These are phyloP conservation scores for Labeo rohita DNA, from an alignment of 2,113 vertebrate genomes.

Conservation along the genomic window DNA sequence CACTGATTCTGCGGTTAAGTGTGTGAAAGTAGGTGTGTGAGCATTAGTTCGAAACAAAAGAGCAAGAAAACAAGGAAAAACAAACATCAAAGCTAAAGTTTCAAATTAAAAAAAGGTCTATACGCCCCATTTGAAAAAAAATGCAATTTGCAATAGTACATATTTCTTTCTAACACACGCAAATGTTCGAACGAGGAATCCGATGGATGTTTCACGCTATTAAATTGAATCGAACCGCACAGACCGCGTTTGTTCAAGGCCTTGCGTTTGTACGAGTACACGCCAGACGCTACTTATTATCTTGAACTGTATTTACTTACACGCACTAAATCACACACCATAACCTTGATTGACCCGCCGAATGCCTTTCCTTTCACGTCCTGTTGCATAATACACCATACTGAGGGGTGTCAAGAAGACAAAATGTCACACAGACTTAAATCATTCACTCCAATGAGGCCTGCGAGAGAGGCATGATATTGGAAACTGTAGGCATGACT, in stretches of 20 bases:
- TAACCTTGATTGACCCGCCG: not conserved
- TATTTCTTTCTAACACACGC: not conserved
- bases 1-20: conserved; percentile 30
- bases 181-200: not conserved
- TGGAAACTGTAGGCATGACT: conserved; percentile 37
- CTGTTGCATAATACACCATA: not conserved
- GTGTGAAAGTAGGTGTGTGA: not conserved
- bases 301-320: not conserved
- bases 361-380: not conserved
- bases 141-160: not conserved
- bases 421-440: conserved; percentile 23
- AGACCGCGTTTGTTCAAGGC: not conserved
- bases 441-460: conserved; percentile 4
- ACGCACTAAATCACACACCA: not conserved
- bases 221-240: not conserved
- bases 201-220: not conserved
- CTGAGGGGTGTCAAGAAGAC: not conserved
- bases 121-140: not conserved
- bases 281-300: not conserved
- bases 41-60: not conserved
- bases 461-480: not conserved
- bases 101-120: not conserved
- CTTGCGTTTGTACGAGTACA: not conserved
- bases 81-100: conserved; percentile 1
- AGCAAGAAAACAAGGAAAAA: not conserved